A percentile compares a stretch with the other conserved stretches of the same genome.
phyloP scores from a whole-genome alignment of 2,888 invertebrate genomes.

The Heteromyza rotundicornis region DNA sequence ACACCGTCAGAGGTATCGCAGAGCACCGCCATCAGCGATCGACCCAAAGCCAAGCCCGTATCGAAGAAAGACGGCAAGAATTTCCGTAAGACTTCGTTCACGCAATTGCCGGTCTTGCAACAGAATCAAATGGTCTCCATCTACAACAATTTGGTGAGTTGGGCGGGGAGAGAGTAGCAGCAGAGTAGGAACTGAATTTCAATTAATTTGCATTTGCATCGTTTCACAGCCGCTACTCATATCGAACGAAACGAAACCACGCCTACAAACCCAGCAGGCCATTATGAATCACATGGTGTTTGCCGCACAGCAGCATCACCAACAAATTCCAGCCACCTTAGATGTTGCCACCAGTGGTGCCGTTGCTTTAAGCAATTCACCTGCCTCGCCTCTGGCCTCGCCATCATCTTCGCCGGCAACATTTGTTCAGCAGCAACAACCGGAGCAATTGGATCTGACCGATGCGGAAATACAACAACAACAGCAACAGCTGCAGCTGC shows the following conservation, averaged over 20 bases:
- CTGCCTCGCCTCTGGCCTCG: conserved; percentile 54
- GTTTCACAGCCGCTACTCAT: conserved; percentile 40
- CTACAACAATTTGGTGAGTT: conserved; percentile 61
- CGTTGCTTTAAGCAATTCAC: conserved; percentile 52
- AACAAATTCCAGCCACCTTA: conserved; percentile 44
- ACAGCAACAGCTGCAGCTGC: conserved; percentile 26
- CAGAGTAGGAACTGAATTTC: background rate
- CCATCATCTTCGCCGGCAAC: conserved; percentile 37
- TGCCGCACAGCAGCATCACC: conserved; percentile 35
- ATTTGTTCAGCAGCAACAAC: conserved; percentile 21
- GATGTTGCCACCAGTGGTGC: conserved; percentile 52
- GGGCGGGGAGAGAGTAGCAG: background rate
- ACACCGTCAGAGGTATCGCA: conserved; percentile 64
- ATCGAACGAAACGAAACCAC: conserved; percentile 41
- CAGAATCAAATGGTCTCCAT: conserved; percentile 63
- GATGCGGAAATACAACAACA: conserved; percentile 28
- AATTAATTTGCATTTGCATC: conserved; percentile 20
- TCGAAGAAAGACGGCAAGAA: conserved; percentile 82
- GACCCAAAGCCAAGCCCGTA: conserved; percentile 82
- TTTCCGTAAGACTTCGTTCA: conserved; percentile 68
- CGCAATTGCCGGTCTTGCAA: conserved; percentile 52
- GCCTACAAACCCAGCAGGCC: conserved; percentile 42
- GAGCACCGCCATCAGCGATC: conserved; percentile 81
- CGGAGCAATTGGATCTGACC: conserved; percentile 27
- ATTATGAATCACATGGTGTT: conserved; percentile 42